Evolutionary conservation across 2,888 invertebrate species (phyloP), one percentile per base, ranked within the genome.

Genomic region (Melolontha melolontha): DNA sequence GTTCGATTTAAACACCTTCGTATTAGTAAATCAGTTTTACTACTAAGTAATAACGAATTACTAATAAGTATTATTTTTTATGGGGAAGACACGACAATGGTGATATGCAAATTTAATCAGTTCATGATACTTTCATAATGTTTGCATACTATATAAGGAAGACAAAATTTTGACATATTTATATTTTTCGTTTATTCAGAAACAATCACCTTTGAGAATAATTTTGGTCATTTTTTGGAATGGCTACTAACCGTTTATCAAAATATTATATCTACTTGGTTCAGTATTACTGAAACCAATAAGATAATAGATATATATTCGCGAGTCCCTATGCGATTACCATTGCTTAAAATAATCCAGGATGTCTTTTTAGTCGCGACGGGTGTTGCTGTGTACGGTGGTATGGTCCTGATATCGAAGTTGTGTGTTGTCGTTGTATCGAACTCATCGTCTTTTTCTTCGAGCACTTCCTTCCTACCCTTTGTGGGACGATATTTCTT

Each of bases 401-500:
- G 71, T 47, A 73, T 70, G n/a, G 79, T 79, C 65, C 72, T 75
- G 52, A 74, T 67, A 70, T 83, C 82, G 51, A 79, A 77, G 47
- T 75, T 47, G n/a, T 64, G 75, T 66, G 77, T 75, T 39, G 79
- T 81, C 51, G 80, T 79, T 71, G 75, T 72, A 68, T 80, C 79
- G 63, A 75, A 73, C 65, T 78, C 77, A 49, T 78, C 75, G 66
- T 78, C 77, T 50, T 76, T 75, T 59, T 75, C 76, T 52, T 76
- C 77, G 63, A 77, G 47, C 12, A 47, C 12, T 29, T 74, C 70
- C 69, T 73, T 72, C 67, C 75, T 64, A 40, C 75, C 75, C 68
- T 77, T 77, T 17, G 78, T 75, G 16, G 79, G 75, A 63, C 79
- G 77, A 72, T 76, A 78, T 71, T 83, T 83, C 71, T 81, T 82